Conservation (phyloP, 2,888 invertebrate genomes). For the Athalia circularis region DNA sequence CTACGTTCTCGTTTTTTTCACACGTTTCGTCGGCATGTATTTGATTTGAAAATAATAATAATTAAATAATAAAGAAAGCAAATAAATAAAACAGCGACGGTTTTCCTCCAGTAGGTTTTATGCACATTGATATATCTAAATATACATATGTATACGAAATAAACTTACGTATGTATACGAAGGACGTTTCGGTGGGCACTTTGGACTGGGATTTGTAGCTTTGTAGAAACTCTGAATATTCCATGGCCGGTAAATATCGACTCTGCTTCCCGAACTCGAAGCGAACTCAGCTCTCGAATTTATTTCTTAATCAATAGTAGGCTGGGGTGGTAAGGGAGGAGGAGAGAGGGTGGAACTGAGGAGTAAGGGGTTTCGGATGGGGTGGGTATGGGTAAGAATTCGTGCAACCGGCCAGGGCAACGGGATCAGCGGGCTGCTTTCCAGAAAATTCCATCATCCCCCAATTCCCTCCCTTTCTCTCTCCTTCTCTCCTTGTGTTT, state of each 20-base stretch:
- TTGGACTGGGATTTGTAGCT: constrained; percentile 19
- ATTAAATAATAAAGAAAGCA: background rate
- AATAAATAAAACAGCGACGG: background rate
- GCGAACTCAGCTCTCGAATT: constrained; percentile 38
- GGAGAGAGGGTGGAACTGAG: background rate
- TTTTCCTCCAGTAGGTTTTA: background rate
- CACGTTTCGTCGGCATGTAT: too few species aligned
- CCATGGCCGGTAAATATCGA: constrained; percentile 42
- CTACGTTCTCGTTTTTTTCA: too few species aligned
- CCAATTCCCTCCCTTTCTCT: too few species aligned
- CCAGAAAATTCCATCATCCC: constrained; percentile 42
- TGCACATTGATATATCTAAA: too few species aligned
- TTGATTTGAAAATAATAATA: background rate
- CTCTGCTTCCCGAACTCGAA: constrained; percentile 36
- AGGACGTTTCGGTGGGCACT: constrained; percentile 16
- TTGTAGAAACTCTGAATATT: constrained; percentile 32
- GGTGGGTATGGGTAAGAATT: constrained; percentile 9
- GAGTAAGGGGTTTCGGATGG: too few species aligned
- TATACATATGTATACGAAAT: too few species aligned
- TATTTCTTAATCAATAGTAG: constrained; percentile 42
- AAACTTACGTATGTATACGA: background rate
- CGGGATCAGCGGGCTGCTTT: constrained; percentile 39
- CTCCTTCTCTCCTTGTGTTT: constrained; percentile 8
- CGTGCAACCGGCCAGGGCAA: constrained; percentile 33
- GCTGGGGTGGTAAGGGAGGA: constrained; percentile 2